Evolutionary conservation across 2,797 vertebrate genomes (phyloP).

Genomic region (Artibeus lituratus): DNA sequence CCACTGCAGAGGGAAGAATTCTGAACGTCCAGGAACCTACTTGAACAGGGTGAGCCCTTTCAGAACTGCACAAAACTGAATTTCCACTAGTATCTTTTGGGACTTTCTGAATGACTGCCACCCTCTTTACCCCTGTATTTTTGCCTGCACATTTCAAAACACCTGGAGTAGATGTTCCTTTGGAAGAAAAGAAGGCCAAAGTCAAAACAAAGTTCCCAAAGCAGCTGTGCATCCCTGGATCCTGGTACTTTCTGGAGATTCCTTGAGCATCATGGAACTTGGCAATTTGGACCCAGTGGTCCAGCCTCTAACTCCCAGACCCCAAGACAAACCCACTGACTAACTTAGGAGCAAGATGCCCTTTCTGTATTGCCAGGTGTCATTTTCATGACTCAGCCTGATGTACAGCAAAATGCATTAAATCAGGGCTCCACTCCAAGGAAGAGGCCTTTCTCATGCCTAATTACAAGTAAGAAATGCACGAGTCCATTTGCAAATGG

Average conservation of each 20-base stretch:
- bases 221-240: neutral
- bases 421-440: neutral
- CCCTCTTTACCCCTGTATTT: neutral
- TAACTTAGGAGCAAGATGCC: neutral
- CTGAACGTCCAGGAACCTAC: neutral
- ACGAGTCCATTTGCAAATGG: neutral
- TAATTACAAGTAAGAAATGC: neutral
- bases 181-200: neutral
- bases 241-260: neutral
- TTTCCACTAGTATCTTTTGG: neutral
- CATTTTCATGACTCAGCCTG: neutral
- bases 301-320: neutral
- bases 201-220: conserved; percentile 1
- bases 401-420: neutral
- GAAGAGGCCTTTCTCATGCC: neutral
- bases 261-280: neutral
- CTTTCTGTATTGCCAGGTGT: neutral
- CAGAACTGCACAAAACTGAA: neutral
- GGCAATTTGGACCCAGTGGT: neutral
- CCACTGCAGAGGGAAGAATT: neutral
- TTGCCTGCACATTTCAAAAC: neutral
- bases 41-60: neutral
- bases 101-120: neutral
- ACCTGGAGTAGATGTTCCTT: neutral
- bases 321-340: neutral